These are phyloP conservation scores for Drosophila cardini DNA, from an alignment of 1,140 invertebrate genomes.

Conservation along the genomic window DNA sequence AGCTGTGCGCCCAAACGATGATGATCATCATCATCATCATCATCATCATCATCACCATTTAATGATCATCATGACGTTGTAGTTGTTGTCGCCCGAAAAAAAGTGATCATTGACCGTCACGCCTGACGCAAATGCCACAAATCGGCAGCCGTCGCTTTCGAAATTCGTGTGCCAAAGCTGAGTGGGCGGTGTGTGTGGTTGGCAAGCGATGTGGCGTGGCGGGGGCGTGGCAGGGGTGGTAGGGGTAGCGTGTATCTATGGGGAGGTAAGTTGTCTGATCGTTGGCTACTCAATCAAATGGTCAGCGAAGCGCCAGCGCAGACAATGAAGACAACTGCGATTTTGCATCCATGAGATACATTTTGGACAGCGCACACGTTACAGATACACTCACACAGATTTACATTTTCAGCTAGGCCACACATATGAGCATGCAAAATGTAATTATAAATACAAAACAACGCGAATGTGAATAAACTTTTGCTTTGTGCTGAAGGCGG, in stretches of 20 bases:
- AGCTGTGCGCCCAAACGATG: slow-evolving; percentile 17
- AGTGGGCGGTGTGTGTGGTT: too few relatives aligned
- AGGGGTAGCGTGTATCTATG: too few relatives aligned
- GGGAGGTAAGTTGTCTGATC: slow-evolving; percentile 21
- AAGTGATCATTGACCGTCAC: slow-evolving; percentile 81
- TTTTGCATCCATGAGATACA: slow-evolving; percentile 38
- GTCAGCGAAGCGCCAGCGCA: slow-evolving; percentile 40
- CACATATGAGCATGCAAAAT: slow-evolving; percentile 59
- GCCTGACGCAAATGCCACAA: slow-evolving; percentile 64
- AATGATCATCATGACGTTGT: slow-evolving; percentile 28
- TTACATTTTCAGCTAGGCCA: slow-evolving; percentile 28
- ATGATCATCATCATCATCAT: not conserved
- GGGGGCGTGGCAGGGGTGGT: slow-evolving; percentile 17
- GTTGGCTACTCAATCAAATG: slow-evolving; percentile 52
- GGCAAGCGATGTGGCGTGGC: not conserved
- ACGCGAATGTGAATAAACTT: slow-evolving; percentile 75
- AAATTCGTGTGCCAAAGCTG: slow-evolving; percentile 68
- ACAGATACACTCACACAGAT: slow-evolving; percentile 38
- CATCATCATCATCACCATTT: not conserved
- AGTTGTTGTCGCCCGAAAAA: slow-evolving; percentile 62
- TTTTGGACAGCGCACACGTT: slow-evolving; percentile 8
- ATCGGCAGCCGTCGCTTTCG: slow-evolving; percentile 56
- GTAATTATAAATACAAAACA: slow-evolving; percentile 73
- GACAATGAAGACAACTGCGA: slow-evolving; percentile 23
- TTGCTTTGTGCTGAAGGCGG: slow-evolving; percentile 50